Evolutionary conservation across 2,797 vertebrate genomes (phyloP).

Genomic region (Crenichthys baileyi): DNA sequence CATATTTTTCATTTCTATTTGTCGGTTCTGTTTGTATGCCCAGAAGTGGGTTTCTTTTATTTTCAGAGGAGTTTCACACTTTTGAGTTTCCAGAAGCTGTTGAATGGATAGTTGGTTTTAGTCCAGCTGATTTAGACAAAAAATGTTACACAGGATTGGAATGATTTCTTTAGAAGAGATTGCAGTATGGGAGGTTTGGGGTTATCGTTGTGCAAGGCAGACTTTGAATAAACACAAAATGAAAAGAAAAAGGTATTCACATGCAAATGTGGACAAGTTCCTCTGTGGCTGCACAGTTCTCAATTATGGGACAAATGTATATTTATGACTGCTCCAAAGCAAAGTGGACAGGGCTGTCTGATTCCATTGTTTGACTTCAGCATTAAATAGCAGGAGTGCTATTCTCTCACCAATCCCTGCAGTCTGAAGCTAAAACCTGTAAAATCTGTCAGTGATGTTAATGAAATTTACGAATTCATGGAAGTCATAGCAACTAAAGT

Average conservation of each 20-base stretch:
- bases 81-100: conserved; percentile 21
- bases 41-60: not conserved
- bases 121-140: conserved; percentile 21
- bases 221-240: conserved; percentile 62
- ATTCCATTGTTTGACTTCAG: conserved; percentile 28
- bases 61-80: conserved; percentile 8
- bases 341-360: conserved; percentile 35
- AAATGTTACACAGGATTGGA: conserved; percentile 10
- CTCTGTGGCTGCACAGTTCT: conserved; percentile 53
- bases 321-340: conserved; percentile 53
- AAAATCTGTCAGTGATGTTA: not conserved
- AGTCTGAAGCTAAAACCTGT: not conserved
- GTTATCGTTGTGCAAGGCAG: conserved; percentile 55
- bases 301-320: conserved; percentile 60
- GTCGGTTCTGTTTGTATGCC: not conserved
- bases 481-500: not conserved
- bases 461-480: not conserved
- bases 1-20: not conserved
- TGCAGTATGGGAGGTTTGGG: conserved; percentile 27
- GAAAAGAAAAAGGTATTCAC: conserved; percentile 65
- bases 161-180: conserved; percentile 48
- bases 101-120: conserved; percentile 30
- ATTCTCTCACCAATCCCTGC: conserved; percentile 27
- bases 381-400: conserved; percentile 29
- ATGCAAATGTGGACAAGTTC: conserved; percentile 63